Conservation (phyloP, 2,797 vertebrate genomes). For the Syngnathus acus region DNA sequence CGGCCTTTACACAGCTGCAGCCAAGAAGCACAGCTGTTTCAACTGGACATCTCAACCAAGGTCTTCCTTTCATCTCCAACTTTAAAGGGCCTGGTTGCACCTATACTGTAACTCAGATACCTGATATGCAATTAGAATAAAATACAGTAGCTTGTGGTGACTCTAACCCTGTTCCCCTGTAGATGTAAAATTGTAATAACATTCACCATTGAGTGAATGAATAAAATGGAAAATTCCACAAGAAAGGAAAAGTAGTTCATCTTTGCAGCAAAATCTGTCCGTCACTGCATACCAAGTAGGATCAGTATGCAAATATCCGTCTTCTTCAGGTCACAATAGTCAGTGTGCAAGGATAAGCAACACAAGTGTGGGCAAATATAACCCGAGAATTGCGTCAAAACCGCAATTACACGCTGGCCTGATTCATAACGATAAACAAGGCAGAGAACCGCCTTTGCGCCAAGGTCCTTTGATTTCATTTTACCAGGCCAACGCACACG, state of each 20-base stretch:
- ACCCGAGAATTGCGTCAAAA: conserved; percentile 44
- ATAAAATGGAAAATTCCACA: background rate
- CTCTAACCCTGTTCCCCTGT: background rate
- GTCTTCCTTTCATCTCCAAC: conserved; percentile 2
- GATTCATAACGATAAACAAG: conserved; percentile 50
- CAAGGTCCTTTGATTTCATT: background rate
- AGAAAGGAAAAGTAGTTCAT: background rate
- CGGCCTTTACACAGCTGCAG: background rate
- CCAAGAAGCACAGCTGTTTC: background rate
- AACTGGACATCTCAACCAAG: background rate
- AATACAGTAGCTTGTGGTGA: background rate
- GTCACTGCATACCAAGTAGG: background rate
- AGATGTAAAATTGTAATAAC: background rate
- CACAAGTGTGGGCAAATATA: background rate
- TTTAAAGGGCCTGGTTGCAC: background rate
- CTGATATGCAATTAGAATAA: background rate
- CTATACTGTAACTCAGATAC: background rate
- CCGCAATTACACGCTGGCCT: conserved; percentile 54
- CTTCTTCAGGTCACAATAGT: background rate
- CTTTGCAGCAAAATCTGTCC: background rate
- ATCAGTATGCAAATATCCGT: background rate
- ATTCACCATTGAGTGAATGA: background rate
- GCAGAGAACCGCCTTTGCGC: conserved; percentile 13
- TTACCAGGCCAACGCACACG: background rate
- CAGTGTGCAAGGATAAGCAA: background rate